Percentiles rank a stretch among this genome's conserved stretches.
Conservation (phyloP, 2,888 invertebrate species). For the Heliconius aoede region DNA sequence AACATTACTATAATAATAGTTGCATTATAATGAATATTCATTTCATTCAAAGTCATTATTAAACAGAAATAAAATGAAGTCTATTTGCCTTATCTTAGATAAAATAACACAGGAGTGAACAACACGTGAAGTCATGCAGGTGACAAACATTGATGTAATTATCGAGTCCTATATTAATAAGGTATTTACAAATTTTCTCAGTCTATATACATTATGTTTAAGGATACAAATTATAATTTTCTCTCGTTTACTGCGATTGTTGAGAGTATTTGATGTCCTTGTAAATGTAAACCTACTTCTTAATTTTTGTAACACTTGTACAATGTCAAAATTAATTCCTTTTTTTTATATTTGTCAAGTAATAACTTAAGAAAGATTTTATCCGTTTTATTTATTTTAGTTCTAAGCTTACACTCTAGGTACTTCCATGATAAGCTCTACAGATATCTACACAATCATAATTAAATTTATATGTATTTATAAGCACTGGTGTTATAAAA, state of each 20-base stretch:
- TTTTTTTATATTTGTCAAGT: too few relatives aligned
- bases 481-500: too few relatives aligned
- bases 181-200: conserved; percentile 3
- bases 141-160: conserved; percentile 64
- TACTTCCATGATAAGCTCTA: too few relatives aligned
- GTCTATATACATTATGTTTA: neutral
- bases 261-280: neutral
- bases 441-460: too few relatives aligned
- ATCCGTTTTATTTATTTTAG: too few relatives aligned
- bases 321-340: too few relatives aligned
- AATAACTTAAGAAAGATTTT: too few relatives aligned
- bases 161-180: conserved; percentile 52
- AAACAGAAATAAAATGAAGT: conserved; percentile 16
- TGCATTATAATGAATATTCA: neutral
- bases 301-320: too few relatives aligned
- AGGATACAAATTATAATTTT: neutral
- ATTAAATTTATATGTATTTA: too few relatives aligned
- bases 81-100: conserved; percentile 40
- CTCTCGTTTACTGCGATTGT: neutral
- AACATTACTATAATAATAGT: neutral
- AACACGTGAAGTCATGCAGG: conserved; percentile 59
- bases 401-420: too few relatives aligned
- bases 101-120: conserved; percentile 51
- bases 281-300: too few relatives aligned
- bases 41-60: neutral